Evolutionary conservation across 37 sponge, comb jelly and placozoan genomes (phyloP), one percentile per base, ranked within the genome.

Genomic region (Amphimedon queenslandica): DNA sequence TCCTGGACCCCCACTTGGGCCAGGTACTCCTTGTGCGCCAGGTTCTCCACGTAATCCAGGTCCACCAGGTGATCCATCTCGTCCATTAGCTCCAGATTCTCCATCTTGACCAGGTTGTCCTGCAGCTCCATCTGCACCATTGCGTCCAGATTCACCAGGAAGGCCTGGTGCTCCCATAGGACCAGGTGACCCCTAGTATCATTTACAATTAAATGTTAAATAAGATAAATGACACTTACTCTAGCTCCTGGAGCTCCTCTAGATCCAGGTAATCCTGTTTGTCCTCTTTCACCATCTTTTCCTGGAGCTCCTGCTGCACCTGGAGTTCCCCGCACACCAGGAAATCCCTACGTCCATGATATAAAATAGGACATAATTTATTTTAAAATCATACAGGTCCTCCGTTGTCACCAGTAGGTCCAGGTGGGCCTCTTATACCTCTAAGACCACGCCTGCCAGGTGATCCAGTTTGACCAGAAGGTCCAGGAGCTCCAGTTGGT

Each of bases 101-200:
- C 88, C 88, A 68, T 71, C n/a, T 2, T 75, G 29, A 38, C 88
- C 88, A 66, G 82, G 69, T 28, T 72, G 34, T 42, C 88, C 88
- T 78, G 81, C 40, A 67, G 30, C 34, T 37, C 39, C 2, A 69
- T 6, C 40, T 37, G 51, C 28, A 31, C 43, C 61, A 28, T 73
- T 31, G n/a, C 53, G 53, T 47, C 53, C 53, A 18, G 53, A 47
- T 63, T 63, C 32, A 21, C 64, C 64, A 23, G 53, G 53, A 18
- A 13, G 53, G 53, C 53, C 53, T 5, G 38, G 24, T 34, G n/a
- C 20, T 58, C 63, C 35, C 25, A 23, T 63, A 31, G 6, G 32
- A 2, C 23, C 20, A 64, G 5, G n/a, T 16, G 64, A 60, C 10
- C 35, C 4, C 2, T 33, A 29, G 18, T 73, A 73, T 10, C 21